These are phyloP conservation scores for Vanessa tameamea DNA, from an alignment of 1,140 invertebrate genomes.

Conservation along the genomic window DNA sequence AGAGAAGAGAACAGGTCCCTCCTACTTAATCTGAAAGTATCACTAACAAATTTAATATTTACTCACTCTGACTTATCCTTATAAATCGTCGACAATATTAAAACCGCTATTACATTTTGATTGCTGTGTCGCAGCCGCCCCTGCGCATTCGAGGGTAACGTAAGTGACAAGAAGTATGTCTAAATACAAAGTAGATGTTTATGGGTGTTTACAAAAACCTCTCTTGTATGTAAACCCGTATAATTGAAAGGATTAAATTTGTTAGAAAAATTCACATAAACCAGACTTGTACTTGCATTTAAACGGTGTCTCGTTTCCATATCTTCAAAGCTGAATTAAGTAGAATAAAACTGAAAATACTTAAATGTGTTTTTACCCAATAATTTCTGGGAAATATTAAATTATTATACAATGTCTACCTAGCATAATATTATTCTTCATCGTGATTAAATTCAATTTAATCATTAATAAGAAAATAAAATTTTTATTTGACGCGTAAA, in stretches of 20 bases:
- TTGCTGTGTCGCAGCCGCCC: slow-evolving; percentile 66
- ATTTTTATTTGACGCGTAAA: neutral
- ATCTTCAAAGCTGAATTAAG: too few relatives aligned
- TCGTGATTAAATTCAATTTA: neutral
- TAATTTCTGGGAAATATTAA: too few relatives aligned
- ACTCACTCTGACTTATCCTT: slow-evolving; percentile 78
- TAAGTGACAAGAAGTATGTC: slow-evolving; percentile 36
- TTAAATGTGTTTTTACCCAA: too few relatives aligned
- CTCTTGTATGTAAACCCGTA: too few relatives aligned
- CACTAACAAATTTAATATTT: slow-evolving; percentile 80
- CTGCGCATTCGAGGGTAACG: slow-evolving; percentile 44
- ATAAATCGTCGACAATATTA: slow-evolving; percentile 80
- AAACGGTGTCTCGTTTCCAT: too few relatives aligned
- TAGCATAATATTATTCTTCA: too few relatives aligned
- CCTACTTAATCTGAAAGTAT: slow-evolving; percentile 76
- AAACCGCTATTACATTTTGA: slow-evolving; percentile 79
- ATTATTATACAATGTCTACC: too few relatives aligned
- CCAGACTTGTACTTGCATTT: too few relatives aligned
- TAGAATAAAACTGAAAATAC: too few relatives aligned
- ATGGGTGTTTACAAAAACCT: too few relatives aligned
- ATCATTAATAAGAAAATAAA: neutral
- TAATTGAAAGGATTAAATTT: too few relatives aligned
- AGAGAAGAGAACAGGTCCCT: slow-evolving; percentile 47
- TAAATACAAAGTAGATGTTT: neutral
- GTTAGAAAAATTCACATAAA: too few relatives aligned